A percentile compares a stretch with the other conserved stretches of the same genome.
Conservation (phyloP, 2,113 vertebrate species). For the Hemibagrus wyckioides region DNA sequence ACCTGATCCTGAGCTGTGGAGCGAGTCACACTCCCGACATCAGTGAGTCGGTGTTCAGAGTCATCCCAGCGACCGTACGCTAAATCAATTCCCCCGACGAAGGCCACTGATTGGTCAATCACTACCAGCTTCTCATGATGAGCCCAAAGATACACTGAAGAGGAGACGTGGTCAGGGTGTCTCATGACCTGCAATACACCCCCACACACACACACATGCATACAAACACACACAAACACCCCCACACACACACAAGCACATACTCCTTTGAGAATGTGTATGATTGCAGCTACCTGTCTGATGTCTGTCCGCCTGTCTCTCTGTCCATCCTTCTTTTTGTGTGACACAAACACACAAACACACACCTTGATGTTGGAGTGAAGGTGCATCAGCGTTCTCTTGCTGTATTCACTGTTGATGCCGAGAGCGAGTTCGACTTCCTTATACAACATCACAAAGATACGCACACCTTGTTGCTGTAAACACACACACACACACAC, state of each 20-base stretch:
- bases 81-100: slow-evolving; percentile 92
- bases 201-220: background rate
- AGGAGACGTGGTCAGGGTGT: slow-evolving; percentile 94
- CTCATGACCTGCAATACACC: slow-evolving; percentile 85
- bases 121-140: slow-evolving; percentile 94
- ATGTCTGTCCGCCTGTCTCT: background rate
- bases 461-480: slow-evolving; percentile 92
- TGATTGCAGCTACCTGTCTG: background rate
- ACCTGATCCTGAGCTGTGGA: slow-evolving; percentile 69
- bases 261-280: background rate
- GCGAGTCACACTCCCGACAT: slow-evolving; percentile 83
- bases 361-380: slow-evolving; percentile 93
- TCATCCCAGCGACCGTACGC: slow-evolving; percentile 97
- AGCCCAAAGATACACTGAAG: slow-evolving; percentile 93
- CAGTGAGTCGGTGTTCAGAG: slow-evolving; percentile 87
- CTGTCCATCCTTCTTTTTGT: background rate
- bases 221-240: background rate
- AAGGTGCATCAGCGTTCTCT: slow-evolving; percentile 83
- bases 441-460: slow-evolving; percentile 97
- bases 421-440: slow-evolving; percentile 95
- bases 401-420: slow-evolving; percentile 98
- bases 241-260: background rate
- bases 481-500: slow-evolving; percentile 25
- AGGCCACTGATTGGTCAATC: slow-evolving; percentile 91
- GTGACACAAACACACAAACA: background rate